Evolutionary conservation across 2,113 vertebrate species (phyloP), one percentile per base, ranked within the genome.

Genomic region (Anseranas semipalmata): DNA sequence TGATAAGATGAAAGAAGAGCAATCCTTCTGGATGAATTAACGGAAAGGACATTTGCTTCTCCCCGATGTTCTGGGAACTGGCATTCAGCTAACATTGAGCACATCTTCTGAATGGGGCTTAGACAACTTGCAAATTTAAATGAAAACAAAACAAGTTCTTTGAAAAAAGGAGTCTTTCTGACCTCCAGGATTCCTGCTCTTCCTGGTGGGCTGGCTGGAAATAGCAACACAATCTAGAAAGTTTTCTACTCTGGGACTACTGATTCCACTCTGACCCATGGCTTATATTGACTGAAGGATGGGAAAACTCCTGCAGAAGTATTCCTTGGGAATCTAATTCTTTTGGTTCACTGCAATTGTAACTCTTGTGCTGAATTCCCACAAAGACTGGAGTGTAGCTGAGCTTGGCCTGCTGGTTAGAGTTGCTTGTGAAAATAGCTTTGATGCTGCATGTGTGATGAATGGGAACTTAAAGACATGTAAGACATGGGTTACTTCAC

Each of bases 1-100:
- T 96, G 92, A 97, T 96, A 90, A 95, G 65, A 88, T 71, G 80
- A 90, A 82, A 91, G 95, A 65, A 70, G 48, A 96, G 30, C 18
- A 9, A 59, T 85, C 67, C 50, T 93, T 80, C 85, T 60, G 94
- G 95, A 13, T 93, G 88, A 93, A 89, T 78, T 73, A 71, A 76
- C 3, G 17, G 85, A 82, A 85, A 53, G 86, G 88, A 80, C 46
- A 21, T 85, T 95, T 50, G 72, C 63, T 89, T 62, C 85, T 82
- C 84, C 77, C 33, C 0, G 5, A 59, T 41, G 72, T 72, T 94
- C 87, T 94, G 93, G 93, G 94, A 97, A 84, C 72, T 68, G 89
- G 89, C 89, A 46, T 85, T 68, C 75, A 73, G 86, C 37, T 80
- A 63, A 52, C 62, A 32, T 7, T 22, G 81, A 94, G 89, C 35